Percentiles rank a stretch among this genome's conserved stretches.
Evolutionary conservation across 2,888 invertebrate genomes (phyloP).

Genomic region (Dyspetes luteomarginatus): DNA sequence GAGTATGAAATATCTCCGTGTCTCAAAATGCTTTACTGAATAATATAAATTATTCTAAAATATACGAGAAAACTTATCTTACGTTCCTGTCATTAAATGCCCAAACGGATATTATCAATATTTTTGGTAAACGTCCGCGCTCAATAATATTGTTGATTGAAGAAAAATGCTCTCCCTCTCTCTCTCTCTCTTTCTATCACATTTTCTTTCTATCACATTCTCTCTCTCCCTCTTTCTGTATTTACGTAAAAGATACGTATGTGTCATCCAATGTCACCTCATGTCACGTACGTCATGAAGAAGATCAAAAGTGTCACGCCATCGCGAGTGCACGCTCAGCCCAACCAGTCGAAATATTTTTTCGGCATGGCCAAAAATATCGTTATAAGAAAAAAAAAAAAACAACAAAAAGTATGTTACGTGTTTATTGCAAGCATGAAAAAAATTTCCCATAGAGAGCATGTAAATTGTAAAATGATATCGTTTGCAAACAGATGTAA

Average conservation of each 20-base stretch:
- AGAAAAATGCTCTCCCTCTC: slow-evolving; percentile 3
- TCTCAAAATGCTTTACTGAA: no score
- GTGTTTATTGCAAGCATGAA: no score
- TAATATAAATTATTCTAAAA: no score
- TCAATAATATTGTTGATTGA: slow-evolving; percentile 15
- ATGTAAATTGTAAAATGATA: no score
- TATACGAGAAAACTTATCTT: no score
- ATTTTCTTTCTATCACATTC: not conserved
- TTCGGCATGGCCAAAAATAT: slow-evolving; percentile 41
- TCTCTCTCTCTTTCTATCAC: not conserved
- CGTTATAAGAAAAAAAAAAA: not conserved
- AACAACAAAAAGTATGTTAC: no score
- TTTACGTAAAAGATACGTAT: no score
- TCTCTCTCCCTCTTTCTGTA: slow-evolving; percentile 4
- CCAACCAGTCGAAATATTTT: not conserved
- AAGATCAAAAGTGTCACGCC: slow-evolving; percentile 40
- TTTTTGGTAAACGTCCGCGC: slow-evolving; percentile 17
- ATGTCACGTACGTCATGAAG: slow-evolving; percentile 14
- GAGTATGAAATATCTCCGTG: no score
- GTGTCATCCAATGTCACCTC: slow-evolving; percentile 46
- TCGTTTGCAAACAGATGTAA: no score
- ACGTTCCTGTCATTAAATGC: no score
- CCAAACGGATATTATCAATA: not conserved
- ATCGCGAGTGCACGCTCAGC: not conserved
- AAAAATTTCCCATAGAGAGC: no score